phyloP scores from a whole-genome alignment of 1,140 invertebrate species.

The Halesus radiatus region DNA sequence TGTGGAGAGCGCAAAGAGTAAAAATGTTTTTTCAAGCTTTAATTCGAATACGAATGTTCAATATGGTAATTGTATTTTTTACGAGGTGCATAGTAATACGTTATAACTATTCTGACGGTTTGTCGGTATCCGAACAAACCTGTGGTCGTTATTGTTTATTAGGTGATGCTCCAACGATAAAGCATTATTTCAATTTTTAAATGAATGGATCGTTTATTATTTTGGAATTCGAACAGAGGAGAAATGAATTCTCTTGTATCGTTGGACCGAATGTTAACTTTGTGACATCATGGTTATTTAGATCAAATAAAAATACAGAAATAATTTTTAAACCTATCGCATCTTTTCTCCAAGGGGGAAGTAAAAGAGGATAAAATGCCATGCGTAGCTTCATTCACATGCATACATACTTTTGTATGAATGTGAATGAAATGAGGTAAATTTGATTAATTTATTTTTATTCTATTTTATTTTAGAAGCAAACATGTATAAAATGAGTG shows the following conservation, averaged over 20 bases:
- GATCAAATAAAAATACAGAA: not conserved
- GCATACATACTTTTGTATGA: too few relatives aligned
- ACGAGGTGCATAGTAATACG: not conserved
- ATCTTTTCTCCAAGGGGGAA: not conserved
- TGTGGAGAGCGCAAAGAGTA: not conserved
- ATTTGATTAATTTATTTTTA: too few relatives aligned
- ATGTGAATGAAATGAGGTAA: too few relatives aligned
- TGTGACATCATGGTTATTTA: too few relatives aligned
- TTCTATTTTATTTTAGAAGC: too few relatives aligned
- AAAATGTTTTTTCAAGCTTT: not conserved
- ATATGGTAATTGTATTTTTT: too few relatives aligned
- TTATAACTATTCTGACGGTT: not conserved
- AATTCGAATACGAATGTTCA: too few relatives aligned
- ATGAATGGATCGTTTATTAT: too few relatives aligned
- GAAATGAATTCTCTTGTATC: too few relatives aligned
- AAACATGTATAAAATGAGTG: too few relatives aligned
- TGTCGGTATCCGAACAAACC: not conserved
- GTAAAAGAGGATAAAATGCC: not conserved
- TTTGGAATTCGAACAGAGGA: too few relatives aligned
- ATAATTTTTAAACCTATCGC: not conserved
- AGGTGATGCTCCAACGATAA: constrained; percentile 53
- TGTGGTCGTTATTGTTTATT: constrained; percentile 45
- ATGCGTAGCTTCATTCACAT: not conserved
- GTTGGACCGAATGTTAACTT: too few relatives aligned
- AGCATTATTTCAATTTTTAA: constrained; percentile 3